Base-by-base conservation (phyloP, 2,888 invertebrate genomes). In the Trichopoda pennipes region DNA sequence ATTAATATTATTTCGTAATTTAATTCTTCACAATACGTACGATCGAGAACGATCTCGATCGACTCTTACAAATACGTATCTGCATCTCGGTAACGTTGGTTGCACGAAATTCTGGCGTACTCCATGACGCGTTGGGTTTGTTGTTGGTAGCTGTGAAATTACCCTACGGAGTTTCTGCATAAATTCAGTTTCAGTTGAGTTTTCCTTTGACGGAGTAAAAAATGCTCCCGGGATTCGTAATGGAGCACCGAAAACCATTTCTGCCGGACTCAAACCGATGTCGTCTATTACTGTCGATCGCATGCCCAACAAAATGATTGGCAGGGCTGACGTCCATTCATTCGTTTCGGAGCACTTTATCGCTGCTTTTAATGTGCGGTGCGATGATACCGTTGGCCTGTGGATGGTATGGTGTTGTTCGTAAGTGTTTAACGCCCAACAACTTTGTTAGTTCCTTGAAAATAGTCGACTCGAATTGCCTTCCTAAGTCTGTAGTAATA, bases 301-400 rank as follows among this genome's bases (percentile, higher is more conserved):
- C 19, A 51, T 32, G 14, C 60, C 60, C 3, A 72, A 55, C 12
- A 58, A 19, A 58, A 58, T 35, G 1, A 19, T 19, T 19, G 58
- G 58, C 14, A 58, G n/a, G n/a, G n/a, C n/a, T n/a, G n/a, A n/a
- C n/a, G n/a, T n/a, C n/a, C n/a, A n/a, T n/a, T 12, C 2, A 8
- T 19, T 23, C 14, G 28, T 53, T 53, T 28, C 23, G 16, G 53
- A 28, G 3, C 32, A 56, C n/a, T 28, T 56, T 2, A 32, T 56
- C 8, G 56, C 56, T n/a, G 56, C 8, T 7, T 56, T 56, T 32
- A 56, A 32, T n/a, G 32, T 56, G 8, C 32, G 16, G 32, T 32
- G 56, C 68, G 6, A 66, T 47, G 21, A 66, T 32, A 19, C 66
- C 66, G 21, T 66, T 56, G n/a, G n/a, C n/a, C n/a, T n/a, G n/a